These are phyloP conservation scores for Molossus alvarezi DNA, from an alignment of 2,797 vertebrate genomes.

Conservation along the genomic window DNA sequence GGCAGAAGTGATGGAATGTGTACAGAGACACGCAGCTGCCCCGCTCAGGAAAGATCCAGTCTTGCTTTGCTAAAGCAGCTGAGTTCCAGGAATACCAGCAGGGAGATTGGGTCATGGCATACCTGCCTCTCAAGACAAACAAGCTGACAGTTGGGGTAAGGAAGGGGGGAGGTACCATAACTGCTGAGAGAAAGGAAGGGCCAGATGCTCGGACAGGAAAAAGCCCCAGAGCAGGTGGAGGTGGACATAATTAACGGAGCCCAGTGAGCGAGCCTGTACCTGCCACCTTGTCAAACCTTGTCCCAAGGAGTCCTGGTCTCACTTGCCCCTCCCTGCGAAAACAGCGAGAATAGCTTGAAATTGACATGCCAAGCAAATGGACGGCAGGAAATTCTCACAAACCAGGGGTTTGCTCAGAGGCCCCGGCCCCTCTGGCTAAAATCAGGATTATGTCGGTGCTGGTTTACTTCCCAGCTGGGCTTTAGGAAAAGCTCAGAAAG, in stretches of 20 bases:
- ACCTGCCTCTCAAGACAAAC: constrained; percentile 83
- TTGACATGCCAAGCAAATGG: no score
- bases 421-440: constrained; percentile 60
- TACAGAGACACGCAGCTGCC: constrained; percentile 40
- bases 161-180: background rate
- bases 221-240: constrained; percentile 75
- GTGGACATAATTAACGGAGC: constrained; percentile 62
- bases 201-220: constrained; percentile 77
- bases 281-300: constrained; percentile 23
- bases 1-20: constrained; percentile 71
- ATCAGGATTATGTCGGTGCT: constrained; percentile 64
- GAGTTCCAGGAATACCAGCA: constrained; percentile 83
- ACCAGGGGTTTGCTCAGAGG: no score
- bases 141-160: constrained; percentile 37
- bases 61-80: constrained; percentile 64
- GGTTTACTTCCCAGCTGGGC: constrained; percentile 73
- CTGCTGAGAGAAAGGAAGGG: constrained; percentile 28
- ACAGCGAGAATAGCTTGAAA: no score
- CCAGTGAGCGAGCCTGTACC: background rate
- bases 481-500: constrained; percentile 66
- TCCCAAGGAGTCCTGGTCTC: constrained; percentile 7
- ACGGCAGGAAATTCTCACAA: no score
- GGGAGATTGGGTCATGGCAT: constrained; percentile 72
- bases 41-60: constrained; percentile 22
- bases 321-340: background rate